Conservation (phyloP, 2,113 vertebrate genomes). For the Meles meles region DNA sequence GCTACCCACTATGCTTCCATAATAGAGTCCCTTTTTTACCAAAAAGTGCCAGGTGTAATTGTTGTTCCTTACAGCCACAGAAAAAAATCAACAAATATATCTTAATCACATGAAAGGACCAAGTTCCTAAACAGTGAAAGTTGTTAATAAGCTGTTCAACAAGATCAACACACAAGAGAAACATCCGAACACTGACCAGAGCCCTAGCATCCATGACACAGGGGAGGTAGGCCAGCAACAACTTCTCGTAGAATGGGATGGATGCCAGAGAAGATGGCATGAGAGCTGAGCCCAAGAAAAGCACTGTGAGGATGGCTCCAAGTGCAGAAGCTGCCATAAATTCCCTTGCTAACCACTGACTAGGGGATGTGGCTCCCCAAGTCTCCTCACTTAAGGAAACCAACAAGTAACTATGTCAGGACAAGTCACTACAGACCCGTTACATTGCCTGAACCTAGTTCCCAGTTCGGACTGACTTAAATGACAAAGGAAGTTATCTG, state of each 20-base stretch:
- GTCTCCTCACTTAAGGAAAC: background rate
- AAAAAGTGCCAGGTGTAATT: background rate
- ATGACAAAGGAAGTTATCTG: background rate
- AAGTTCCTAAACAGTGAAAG: background rate
- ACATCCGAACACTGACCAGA: background rate
- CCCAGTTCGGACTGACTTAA: background rate
- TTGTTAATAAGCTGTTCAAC: background rate
- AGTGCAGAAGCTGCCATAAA: background rate
- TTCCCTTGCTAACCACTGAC: background rate
- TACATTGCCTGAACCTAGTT: background rate
- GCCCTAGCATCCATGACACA: background rate
- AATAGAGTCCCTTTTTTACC: background rate
- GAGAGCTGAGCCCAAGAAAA: background rate
- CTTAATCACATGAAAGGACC: background rate
- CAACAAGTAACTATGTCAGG: background rate
- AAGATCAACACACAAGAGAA: background rate
- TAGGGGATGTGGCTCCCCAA: background rate
- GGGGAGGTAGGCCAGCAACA: background rate
- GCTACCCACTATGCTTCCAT: background rate
- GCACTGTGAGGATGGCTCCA: background rate
- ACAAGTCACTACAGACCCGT: background rate
- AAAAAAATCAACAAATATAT: background rate
- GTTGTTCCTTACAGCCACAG: background rate
- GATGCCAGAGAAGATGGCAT: background rate
- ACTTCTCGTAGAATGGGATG: background rate